Base-by-base conservation (phyloP, 2,797 vertebrate species). In the Scleropages formosus region DNA sequence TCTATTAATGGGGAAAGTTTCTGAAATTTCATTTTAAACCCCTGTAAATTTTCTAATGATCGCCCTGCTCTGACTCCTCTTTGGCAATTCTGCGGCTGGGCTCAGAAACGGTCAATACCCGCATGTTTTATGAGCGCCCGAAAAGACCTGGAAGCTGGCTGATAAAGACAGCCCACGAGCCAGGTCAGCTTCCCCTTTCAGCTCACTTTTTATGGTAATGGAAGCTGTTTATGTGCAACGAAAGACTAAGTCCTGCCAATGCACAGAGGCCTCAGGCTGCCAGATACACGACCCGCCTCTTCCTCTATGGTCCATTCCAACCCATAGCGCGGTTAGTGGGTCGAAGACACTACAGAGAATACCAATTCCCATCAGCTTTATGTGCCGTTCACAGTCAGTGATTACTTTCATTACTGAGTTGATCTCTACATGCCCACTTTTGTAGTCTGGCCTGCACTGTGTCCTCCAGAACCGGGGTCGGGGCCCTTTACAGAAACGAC, bases 31-130 rank as follows among this genome's bases (percentile, higher is more conserved):
- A 84, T 90, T 89, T 85, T 80, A 87, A 87, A 86, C 85, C 80
- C 85, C 86, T 87, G 83, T 89, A 87, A 91, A 89, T 89, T 88
- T 80, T 79, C 78, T 88, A 91, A 92, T 91, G 90, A 90, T 78
- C 67, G 80, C 78, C 87, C 86, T 87, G 90, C 86, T 89, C 84
- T 89, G 89, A 85, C 87, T 86, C 86, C 85, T 86, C 86, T 88
- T 87, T 81, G 84, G 85, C 79, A 56, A 77, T 75, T 73, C 44
- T 22, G 71, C 59, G 60, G 86, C 76, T 71, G 79, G 86, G 84
- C 66, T 84, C 82, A 60, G 86, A 85, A 88, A 87, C 85, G 86
- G 85, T 85, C 85, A 85, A 85, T 87, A 87, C 88, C 88, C 84
- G 73, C 31, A 82, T 83, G 85, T 88, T 90, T 90, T 89, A 89